Percentiles rank a stretch among this genome's conserved stretches.
phyloP scores from a whole-genome alignment of 2,888 invertebrate species.

The Nineta flava region DNA sequence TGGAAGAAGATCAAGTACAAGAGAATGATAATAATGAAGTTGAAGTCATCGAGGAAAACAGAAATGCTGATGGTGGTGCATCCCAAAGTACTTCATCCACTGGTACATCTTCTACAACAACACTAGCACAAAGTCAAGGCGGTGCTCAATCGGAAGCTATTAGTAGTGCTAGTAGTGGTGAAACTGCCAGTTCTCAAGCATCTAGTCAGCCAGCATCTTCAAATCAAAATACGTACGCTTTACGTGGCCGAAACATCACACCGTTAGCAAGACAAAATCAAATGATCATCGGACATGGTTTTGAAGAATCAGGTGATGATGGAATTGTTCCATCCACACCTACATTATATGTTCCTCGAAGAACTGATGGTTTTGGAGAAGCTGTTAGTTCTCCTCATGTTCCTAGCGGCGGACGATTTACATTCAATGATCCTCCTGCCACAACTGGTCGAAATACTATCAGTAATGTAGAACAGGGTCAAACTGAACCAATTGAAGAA shows the following conservation, averaged over 20 bases:
- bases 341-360: slow-evolving; percentile 64
- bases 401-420: slow-evolving; percentile 42
- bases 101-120: slow-evolving; percentile 12
- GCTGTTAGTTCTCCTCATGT: slow-evolving; percentile 83
- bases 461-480: neutral
- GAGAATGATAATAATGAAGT: slow-evolving; percentile 46
- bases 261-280: slow-evolving; percentile 34
- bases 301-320: slow-evolving; percentile 43
- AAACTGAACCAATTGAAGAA: slow-evolving; percentile 2
- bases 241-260: slow-evolving; percentile 32
- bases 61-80: slow-evolving; percentile 12
- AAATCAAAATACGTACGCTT: slow-evolving; percentile 31
- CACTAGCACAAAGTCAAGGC: slow-evolving; percentile 18
- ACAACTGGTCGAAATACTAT: neutral
- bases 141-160: slow-evolving; percentile 43
- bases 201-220: slow-evolving; percentile 19
- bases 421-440: slow-evolving; percentile 32
- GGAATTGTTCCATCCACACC: slow-evolving; percentile 80
- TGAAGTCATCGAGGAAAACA: slow-evolving; percentile 30
- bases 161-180: slow-evolving; percentile 46
- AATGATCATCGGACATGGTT: slow-evolving; percentile 25
- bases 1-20: slow-evolving; percentile 32
- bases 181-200: slow-evolving; percentile 24
- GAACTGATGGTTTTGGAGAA: slow-evolving; percentile 78
- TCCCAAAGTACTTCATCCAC: slow-evolving; percentile 8